Conservation (phyloP, 2,113 vertebrate genomes). For the Vireo altiloquus region DNA sequence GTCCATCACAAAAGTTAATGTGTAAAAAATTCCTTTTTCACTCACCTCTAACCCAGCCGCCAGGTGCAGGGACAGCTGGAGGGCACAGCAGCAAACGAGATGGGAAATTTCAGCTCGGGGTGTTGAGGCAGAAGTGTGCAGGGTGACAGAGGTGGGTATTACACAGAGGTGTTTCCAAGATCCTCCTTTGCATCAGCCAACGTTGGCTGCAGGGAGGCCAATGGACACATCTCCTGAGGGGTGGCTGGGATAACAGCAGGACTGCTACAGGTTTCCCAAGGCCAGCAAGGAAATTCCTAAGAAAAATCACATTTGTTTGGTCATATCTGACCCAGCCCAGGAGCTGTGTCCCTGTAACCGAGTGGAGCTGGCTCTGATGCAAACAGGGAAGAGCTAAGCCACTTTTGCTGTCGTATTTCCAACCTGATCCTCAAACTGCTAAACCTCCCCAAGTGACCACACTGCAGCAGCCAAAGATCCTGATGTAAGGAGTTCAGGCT, state of each 20-base stretch:
- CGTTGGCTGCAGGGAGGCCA: neutral
- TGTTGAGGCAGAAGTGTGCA: neutral
- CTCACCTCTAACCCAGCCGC: fast-evolving
- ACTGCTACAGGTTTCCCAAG: neutral
- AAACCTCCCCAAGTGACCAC: neutral
- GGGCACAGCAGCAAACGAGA: neutral
- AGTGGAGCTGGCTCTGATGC: neutral
- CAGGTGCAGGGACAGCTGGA: fast-evolving
- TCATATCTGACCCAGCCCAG: neutral
- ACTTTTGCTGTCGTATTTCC: neutral
- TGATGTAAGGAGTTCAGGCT: neutral
- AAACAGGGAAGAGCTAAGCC: neutral
- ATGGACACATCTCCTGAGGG: fast-evolving
- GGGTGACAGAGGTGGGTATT: neutral
- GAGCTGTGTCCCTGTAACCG: neutral
- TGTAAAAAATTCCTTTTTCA: neutral
- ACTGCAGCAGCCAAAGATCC: neutral
- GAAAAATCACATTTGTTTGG: neutral
- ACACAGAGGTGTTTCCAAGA: neutral
- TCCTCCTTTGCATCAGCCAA: neutral
- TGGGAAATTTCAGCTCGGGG: neutral
- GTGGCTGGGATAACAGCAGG: neutral
- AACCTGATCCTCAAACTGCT: neutral
- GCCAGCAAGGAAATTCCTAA: neutral
- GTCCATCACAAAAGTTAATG: neutral